Conservation (phyloP, 1,140 invertebrate species). For the Drosophila sturtevanti region DNA sequence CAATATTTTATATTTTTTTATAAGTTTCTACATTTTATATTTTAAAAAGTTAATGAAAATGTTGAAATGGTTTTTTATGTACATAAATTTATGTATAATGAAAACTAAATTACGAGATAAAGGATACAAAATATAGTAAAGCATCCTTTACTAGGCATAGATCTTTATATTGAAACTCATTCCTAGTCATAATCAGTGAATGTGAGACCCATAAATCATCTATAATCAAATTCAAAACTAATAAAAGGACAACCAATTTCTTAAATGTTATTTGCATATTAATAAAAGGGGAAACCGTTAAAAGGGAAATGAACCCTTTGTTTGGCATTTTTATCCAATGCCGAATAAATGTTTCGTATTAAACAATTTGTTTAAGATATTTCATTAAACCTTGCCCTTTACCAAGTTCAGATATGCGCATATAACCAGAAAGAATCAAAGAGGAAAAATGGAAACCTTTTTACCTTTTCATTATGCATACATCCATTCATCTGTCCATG, state of each 20-base stretch:
- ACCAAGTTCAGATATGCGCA: background rate
- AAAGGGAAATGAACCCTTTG: background rate
- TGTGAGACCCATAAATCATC: background rate
- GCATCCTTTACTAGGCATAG: too few relatives aligned
- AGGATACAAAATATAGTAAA: too few relatives aligned
- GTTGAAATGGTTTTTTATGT: too few relatives aligned
- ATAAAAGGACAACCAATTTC: background rate
- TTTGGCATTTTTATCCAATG: too few relatives aligned
- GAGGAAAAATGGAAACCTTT: background rate
- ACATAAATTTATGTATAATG: too few relatives aligned
- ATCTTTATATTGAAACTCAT: too few relatives aligned
- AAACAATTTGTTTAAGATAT: background rate
- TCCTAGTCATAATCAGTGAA: too few relatives aligned
- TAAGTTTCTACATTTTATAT: too few relatives aligned
- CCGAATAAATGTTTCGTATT: background rate
- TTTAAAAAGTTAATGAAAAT: too few relatives aligned
- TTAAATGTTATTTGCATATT: background rate
- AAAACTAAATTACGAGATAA: too few relatives aligned
- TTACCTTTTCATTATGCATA: background rate
- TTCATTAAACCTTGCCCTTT: background rate
- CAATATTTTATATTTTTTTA: too few relatives aligned
- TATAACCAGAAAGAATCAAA: background rate
- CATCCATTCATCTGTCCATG: background rate
- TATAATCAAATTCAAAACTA: background rate
- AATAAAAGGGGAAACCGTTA: background rate